phyloP scores from a whole-genome alignment of 2,113 vertebrate genomes.

The Elephas maximus region DNA sequence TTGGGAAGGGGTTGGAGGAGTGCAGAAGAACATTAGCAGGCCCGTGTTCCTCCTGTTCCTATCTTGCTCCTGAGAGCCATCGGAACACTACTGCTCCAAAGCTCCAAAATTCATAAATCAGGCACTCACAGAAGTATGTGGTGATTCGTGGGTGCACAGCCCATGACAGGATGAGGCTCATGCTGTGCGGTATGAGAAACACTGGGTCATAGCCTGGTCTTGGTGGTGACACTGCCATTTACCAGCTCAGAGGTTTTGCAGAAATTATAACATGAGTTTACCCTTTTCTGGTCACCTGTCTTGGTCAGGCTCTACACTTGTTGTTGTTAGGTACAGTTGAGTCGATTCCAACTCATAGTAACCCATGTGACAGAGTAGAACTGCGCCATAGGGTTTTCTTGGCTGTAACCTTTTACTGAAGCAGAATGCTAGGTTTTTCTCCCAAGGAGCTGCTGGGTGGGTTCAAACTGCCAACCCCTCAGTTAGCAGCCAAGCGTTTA shows the following conservation, averaged over 20 bases:
- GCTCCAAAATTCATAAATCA: background rate
- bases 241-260: background rate
- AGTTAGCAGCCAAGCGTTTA: background rate
- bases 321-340: background rate
- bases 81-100: background rate
- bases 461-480: background rate
- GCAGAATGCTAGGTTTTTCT: background rate
- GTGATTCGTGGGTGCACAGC: background rate
- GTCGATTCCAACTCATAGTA: background rate
- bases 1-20: background rate
- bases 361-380: background rate
- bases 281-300: background rate
- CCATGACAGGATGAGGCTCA: background rate
- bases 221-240: background rate
- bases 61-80: background rate
- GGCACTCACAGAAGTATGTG: background rate
- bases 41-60: background rate
- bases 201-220: background rate
- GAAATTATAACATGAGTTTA: background rate
- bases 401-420: background rate
- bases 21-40: background rate
- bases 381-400: background rate
- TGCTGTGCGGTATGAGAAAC: background rate
- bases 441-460: background rate
- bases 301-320: background rate